Conservation (phyloP, 2,113 vertebrate species). For the Apistogramma diplotaenia region DNA sequence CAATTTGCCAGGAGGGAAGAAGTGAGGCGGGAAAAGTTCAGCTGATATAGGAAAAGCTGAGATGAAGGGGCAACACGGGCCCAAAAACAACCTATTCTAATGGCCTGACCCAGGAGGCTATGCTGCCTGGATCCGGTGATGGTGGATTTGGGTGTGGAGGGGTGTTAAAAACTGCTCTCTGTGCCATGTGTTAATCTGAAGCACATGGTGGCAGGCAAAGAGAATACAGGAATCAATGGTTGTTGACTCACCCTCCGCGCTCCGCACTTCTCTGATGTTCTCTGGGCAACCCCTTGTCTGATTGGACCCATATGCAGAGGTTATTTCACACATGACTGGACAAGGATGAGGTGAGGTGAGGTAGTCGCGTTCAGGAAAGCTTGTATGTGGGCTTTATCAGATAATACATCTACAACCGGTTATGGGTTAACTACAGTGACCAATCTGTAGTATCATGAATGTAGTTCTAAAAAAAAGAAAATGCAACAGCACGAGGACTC, state of each 20-base stretch:
- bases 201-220: constrained; percentile 47
- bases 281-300: constrained; percentile 45
- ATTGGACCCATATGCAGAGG: constrained; percentile 63
- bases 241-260: constrained; percentile 32
- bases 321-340: constrained; percentile 31
- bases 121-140: constrained; percentile 38
- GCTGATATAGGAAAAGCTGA: constrained; percentile 9
- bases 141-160: not conserved
- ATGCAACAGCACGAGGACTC: not conserved
- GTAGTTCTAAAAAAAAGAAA: not conserved
- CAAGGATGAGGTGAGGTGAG: constrained; percentile 18
- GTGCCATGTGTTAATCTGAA: constrained; percentile 48
- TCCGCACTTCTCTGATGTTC: constrained; percentile 34
- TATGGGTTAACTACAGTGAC: not conserved
- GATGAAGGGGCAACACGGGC: not conserved
- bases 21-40: constrained; percentile 13
- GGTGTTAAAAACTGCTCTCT: constrained; percentile 21
- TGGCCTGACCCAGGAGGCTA: constrained; percentile 12
- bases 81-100: constrained; percentile 18
- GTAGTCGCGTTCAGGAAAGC: constrained; percentile 14
- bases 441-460: not conserved
- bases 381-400: constrained; percentile 17
- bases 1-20: constrained; percentile 24
- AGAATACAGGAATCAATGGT: constrained; percentile 28
- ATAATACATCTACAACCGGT: constrained; percentile 14